These are phyloP conservation scores for Pangasius djambal DNA, from an alignment of 2,797 vertebrate species.

Conservation along the genomic window DNA sequence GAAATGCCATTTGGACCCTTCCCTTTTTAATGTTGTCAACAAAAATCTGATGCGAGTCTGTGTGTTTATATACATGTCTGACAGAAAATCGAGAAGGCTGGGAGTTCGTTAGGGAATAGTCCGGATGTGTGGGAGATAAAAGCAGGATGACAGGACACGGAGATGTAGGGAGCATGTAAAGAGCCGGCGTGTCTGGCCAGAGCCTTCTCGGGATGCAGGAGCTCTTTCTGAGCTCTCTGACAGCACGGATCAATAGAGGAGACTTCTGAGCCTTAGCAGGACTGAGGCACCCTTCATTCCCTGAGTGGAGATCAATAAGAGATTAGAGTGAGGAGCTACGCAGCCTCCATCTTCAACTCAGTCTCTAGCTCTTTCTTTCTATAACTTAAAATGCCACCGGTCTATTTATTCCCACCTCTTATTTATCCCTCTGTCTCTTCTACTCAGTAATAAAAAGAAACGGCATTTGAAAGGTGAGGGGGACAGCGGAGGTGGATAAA, in stretches of 20 bases:
- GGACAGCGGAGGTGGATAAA: conserved; percentile 17
- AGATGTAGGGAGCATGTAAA: background rate
- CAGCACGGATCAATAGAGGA: conserved; percentile 59
- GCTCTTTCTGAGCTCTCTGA: conserved; percentile 51
- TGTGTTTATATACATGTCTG: conserved; percentile 8
- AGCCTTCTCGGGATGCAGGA: conserved; percentile 34
- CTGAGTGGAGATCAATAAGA: conserved; percentile 60
- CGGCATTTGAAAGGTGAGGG: background rate
- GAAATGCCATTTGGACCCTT: background rate
- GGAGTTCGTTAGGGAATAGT: conserved; percentile 22
- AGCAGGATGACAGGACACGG: conserved; percentile 4
- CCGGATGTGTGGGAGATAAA: conserved; percentile 25
- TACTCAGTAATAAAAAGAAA: conserved; percentile 24
- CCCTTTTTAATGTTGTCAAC: background rate
- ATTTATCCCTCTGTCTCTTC: conserved; percentile 19
- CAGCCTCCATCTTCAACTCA: conserved; percentile 43
- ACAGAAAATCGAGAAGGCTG: conserved; percentile 24
- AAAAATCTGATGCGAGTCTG: background rate
- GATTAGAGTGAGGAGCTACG: conserved; percentile 54
- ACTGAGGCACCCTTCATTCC: conserved; percentile 55
- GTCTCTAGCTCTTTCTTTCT: conserved; percentile 43
- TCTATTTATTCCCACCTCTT: conserved; percentile 38
- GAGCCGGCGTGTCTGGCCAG: conserved; percentile 41
- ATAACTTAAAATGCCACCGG: conserved; percentile 51
- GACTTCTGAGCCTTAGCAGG: conserved; percentile 53